phyloP scores from a whole-genome alignment of 2,113 vertebrate species.

The Morone chrysops region DNA sequence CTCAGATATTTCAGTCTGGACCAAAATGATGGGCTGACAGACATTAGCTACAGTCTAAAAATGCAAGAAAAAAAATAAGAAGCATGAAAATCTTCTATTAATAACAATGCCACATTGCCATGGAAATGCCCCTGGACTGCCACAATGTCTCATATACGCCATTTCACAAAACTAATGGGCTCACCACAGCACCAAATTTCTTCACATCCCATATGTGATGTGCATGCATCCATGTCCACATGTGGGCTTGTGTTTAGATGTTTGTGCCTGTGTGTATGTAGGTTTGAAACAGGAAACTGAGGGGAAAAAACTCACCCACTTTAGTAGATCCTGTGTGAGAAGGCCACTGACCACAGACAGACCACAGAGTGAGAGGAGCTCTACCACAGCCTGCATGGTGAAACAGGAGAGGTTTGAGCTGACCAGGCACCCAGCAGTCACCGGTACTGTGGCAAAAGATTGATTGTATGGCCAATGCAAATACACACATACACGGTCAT shows the following conservation, averaged over 20 bases:
- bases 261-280: slow-evolving; percentile 48
- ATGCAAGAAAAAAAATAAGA: neutral
- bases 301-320: slow-evolving; percentile 11
- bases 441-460: slow-evolving; percentile 23
- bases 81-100: neutral
- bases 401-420: slow-evolving; percentile 50
- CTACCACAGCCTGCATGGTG: slow-evolving; percentile 34
- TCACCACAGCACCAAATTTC: slow-evolving; percentile 35
- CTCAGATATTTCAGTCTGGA: neutral
- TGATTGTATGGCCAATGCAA: neutral
- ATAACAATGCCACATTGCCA: neutral
- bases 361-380: slow-evolving; percentile 57
- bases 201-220: slow-evolving; percentile 35
- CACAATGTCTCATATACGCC: neutral
- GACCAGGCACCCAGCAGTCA: slow-evolving; percentile 23
- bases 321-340: slow-evolving; percentile 47
- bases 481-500: slow-evolving; percentile 3
- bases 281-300: slow-evolving; percentile 52
- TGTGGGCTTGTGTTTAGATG: slow-evolving; percentile 36
- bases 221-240: slow-evolving; percentile 41
- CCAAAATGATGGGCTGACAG: neutral
- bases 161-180: slow-evolving; percentile 8
- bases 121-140: neutral
- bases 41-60: neutral
- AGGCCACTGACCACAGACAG: slow-evolving; percentile 64